These are phyloP conservation scores for Ptilorrhoa leucosticta DNA, from an alignment of 2,113 vertebrate genomes.

Conservation along the genomic window DNA sequence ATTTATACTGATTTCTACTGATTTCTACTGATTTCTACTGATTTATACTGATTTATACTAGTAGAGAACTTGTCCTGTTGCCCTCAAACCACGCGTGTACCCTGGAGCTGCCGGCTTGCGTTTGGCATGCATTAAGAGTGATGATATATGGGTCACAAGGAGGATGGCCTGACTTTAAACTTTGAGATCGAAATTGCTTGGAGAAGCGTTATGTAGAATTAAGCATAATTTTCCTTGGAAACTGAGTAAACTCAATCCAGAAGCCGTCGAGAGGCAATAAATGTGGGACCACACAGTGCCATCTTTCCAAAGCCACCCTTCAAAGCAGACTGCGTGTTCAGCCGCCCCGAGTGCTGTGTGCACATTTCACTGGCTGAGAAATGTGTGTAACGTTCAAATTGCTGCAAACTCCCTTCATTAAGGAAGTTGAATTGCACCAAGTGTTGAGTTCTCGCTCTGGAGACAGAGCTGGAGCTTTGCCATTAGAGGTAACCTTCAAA, in stretches of 20 bases:
- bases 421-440: background rate
- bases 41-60: background rate
- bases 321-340: background rate
- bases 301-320: background rate
- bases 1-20: background rate
- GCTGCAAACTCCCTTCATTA: background rate
- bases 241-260: background rate
- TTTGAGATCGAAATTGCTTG: background rate
- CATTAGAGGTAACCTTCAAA: background rate
- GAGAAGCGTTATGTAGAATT: background rate
- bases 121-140: background rate
- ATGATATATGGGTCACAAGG: background rate
- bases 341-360: background rate
- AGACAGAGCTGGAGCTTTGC: background rate
- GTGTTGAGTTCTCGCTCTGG: background rate
- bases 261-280: background rate
- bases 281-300: background rate
- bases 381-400: background rate
- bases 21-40: background rate
- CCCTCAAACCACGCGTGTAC: background rate
- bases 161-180: background rate
- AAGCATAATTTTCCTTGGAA: background rate
- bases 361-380: background rate
- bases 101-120: background rate
- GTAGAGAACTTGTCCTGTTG: background rate